Base-by-base conservation (phyloP, 2,888 invertebrate genomes). In the Ctenicera cuprea region DNA sequence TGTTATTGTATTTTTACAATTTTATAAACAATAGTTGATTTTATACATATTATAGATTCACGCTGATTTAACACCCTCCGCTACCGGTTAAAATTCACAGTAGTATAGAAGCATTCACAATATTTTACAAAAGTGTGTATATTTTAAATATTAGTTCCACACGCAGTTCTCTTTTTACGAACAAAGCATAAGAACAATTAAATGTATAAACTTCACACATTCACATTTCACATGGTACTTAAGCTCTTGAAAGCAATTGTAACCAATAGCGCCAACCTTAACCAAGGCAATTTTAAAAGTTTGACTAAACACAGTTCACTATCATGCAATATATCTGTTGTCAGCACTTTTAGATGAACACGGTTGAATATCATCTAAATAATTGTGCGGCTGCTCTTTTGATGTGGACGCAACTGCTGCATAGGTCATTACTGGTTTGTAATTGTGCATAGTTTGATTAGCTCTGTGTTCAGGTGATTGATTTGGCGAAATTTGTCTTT, bases 341-440 rank as follows among this genome's bases (percentile, higher is more conserved):
- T 85, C 85, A 71, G 83, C 83, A 82, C 84, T 85, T 84, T 87
- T 87, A 50, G 88, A 88, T 73, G 88, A 87, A 81, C 88, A 88
- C 45, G 88, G 88, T 76, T 88, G 88, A 45, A 87, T 87, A 79
- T 88, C 88, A 78, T 88, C 87, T 59, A 87, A 79, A 79, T 86
- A 86, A 78, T 84, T 84, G 64, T 78, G 77, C 37, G 83, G 82
- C 74, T 84, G 82, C 83, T 89, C 88, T 86, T 88, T 88, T 82
- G 90, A 90, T 83, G 90, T 90, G 80, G 89, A 89, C 75, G 86
- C 82, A 76, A 85, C 84, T 38, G 82, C 81, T 67, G 80, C 78
- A 78, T 84, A 83, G 74, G 85, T 85, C 77, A 84, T 84, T 62
- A 83, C 80, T 73, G 87, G 86, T 80, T 86, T 86, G 78, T 86